These are phyloP conservation scores for Spinus olivaceus DNA, from an alignment of 2,797 vertebrate species.

Conservation along the genomic window DNA sequence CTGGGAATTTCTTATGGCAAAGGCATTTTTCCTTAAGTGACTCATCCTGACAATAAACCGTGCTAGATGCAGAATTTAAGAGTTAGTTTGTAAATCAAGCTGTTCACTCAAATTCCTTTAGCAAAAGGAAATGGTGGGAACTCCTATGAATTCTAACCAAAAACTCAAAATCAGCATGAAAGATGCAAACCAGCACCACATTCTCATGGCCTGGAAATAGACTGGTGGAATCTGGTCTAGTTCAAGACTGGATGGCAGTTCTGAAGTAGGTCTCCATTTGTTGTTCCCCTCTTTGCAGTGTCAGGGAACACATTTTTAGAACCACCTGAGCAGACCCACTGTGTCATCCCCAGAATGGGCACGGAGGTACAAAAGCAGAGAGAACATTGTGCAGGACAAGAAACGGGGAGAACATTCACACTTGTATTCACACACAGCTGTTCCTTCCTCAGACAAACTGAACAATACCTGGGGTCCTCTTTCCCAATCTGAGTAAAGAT, in stretches of 20 bases:
- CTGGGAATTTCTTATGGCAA: background rate
- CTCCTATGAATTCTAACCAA: background rate
- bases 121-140: background rate
- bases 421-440: background rate
- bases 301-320: background rate
- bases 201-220: background rate
- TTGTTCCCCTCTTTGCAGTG: background rate
- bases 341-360: no score
- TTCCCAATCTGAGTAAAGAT: background rate
- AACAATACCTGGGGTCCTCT: background rate
- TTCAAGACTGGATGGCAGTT: background rate
- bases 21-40: background rate
- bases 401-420: background rate
- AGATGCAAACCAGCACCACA: background rate
- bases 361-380: background rate
- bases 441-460: background rate
- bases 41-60: background rate
- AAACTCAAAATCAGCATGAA: background rate
- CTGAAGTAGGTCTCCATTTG: background rate
- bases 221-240: background rate
- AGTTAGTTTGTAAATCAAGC: background rate
- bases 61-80: background rate
- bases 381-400: background rate
- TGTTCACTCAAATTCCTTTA: background rate
- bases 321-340: background rate